Evolutionary conservation across 2,113 vertebrate species (phyloP).

Genomic region (Erythrocebus patas): DNA sequence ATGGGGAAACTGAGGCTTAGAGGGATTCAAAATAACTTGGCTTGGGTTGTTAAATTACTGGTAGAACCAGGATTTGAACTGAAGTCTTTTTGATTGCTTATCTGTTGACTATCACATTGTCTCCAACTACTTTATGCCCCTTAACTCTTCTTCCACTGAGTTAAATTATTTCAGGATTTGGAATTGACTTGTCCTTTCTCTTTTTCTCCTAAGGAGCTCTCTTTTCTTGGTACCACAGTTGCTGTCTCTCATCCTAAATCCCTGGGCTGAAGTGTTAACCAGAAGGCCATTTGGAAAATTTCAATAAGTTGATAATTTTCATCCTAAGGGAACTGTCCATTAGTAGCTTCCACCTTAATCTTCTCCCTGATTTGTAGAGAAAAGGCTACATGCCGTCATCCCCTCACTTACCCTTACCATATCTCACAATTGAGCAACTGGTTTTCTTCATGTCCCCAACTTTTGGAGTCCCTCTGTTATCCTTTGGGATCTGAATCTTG

Average conservation of each 20-base stretch:
- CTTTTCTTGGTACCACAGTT: background rate
- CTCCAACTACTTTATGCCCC: background rate
- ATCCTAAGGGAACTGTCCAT: background rate
- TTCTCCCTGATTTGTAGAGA: background rate
- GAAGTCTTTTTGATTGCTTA: background rate
- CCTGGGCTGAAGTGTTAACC: background rate
- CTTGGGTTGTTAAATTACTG: background rate
- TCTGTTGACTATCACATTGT: background rate
- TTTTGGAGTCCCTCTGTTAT: background rate
- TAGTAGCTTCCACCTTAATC: background rate
- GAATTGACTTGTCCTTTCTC: background rate
- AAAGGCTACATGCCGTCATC: background rate
- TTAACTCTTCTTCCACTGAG: background rate
- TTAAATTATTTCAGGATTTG: background rate
- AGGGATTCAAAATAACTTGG: background rate
- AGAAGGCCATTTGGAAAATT: background rate
- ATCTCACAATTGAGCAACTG: background rate
- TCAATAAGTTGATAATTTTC: background rate
- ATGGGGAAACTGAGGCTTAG: background rate
- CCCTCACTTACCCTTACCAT: background rate
- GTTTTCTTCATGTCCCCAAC: background rate
- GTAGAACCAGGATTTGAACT: background rate
- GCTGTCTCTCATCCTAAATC: background rate
- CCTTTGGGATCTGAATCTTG: background rate
- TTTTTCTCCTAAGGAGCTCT: background rate